These are phyloP conservation scores for Parus major DNA, from an alignment of 2,113 vertebrate genomes.

Conservation along the genomic window DNA sequence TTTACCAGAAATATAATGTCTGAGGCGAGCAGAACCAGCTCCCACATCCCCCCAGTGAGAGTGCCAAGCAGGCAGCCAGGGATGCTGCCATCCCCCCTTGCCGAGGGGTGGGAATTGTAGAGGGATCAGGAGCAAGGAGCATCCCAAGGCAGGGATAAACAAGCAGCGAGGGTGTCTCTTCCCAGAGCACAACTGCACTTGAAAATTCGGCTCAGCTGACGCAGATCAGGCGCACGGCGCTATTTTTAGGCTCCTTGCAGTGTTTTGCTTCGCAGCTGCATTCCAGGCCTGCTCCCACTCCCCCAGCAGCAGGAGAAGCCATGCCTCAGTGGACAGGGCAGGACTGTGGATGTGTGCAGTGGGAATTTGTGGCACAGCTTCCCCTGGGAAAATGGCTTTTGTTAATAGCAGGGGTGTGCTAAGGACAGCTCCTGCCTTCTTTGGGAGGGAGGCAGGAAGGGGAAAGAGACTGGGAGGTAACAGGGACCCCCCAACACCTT, in stretches of 20 bases:
- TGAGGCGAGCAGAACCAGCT: background rate
- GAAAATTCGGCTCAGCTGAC: background rate
- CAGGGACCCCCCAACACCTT: background rate
- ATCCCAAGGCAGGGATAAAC: background rate
- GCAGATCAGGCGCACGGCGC: background rate
- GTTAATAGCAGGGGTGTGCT: background rate
- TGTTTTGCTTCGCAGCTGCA: background rate
- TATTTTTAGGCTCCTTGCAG: constrained; percentile 14
- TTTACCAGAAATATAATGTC: fast-evolving
- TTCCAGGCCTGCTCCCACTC: background rate
- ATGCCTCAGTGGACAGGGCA: background rate
- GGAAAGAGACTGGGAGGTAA: background rate
- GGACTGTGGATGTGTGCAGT: background rate
- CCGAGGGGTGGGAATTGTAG: background rate
- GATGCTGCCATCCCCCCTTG: background rate
- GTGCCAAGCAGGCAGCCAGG: background rate
- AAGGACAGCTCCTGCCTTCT: background rate
- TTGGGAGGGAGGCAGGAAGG: background rate
- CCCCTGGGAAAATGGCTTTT: fast-evolving
- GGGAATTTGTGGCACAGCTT: background rate
- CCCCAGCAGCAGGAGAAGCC: fast-evolving
- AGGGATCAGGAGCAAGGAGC: background rate
- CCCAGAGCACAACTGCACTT: background rate
- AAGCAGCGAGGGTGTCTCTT: background rate
- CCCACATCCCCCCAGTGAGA: fast-evolving